Conservation (phyloP, 2,113 vertebrate species). For the Lepus timidus region DNA sequence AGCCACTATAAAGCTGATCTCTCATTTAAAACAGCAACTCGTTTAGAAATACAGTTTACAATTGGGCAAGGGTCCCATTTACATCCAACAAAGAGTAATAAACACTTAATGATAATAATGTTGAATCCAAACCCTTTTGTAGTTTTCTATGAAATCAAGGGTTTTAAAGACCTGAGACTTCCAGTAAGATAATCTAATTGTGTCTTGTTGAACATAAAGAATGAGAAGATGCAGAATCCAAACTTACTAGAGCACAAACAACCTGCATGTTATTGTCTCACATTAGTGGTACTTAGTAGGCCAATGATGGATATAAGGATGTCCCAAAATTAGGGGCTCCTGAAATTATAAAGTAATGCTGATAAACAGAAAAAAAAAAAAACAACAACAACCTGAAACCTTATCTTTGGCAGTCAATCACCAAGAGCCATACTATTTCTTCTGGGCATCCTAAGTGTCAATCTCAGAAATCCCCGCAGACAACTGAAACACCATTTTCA, state of each 20-base stretch:
- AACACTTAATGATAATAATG: background rate
- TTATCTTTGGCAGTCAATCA: background rate
- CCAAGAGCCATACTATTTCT: background rate
- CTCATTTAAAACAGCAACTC: conserved; percentile 34
- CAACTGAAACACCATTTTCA: background rate
- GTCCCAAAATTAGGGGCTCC: background rate
- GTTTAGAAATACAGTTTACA: conserved; percentile 52
- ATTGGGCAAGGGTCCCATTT: background rate
- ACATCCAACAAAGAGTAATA: background rate
- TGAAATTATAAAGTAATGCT: background rate
- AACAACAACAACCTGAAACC: background rate
- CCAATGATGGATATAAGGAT: background rate
- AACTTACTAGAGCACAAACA: background rate
- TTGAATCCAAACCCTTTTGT: conserved; percentile 27
- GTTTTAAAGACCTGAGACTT: background rate
- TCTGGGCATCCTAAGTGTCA: background rate
- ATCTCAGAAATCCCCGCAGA: background rate
- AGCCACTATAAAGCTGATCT: background rate
- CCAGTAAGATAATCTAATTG: background rate
- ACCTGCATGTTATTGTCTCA: background rate
- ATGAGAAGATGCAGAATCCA: background rate
- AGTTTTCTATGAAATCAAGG: conserved; percentile 3
- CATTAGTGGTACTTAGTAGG: background rate
- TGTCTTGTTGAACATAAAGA: background rate
- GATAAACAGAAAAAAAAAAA: background rate